Conservation (phyloP, 1,140 invertebrate species). For the Ips nitidus region DNA sequence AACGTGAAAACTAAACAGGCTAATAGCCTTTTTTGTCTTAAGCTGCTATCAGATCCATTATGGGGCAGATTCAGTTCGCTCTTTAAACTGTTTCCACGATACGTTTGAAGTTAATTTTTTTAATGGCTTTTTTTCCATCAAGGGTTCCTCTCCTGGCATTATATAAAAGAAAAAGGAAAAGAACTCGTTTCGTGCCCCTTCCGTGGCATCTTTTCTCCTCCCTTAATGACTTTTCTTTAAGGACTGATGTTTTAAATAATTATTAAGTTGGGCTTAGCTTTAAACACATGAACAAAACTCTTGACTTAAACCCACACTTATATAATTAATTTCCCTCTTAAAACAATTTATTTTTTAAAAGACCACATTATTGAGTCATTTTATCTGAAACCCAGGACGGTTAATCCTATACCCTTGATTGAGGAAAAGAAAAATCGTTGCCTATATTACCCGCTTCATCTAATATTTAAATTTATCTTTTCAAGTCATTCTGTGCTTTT, state of each 20-base stretch:
- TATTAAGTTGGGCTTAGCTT: not conserved
- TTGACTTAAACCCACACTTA: too few relatives aligned
- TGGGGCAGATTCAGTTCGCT: conserved; percentile 18
- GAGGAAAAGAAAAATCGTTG: too few relatives aligned
- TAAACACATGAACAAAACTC: too few relatives aligned
- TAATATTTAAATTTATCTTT: too few relatives aligned
- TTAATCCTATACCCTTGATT: too few relatives aligned
- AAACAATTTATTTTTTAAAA: too few relatives aligned
- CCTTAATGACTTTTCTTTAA: conserved; percentile 31
- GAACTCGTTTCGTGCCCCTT: conserved; percentile 23
- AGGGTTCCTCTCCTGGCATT: conserved; percentile 18
- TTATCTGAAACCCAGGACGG: too few relatives aligned
- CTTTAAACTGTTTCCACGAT: conserved; percentile 26
- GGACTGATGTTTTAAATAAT: conserved; percentile 30
- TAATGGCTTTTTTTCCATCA: conserved; percentile 26
- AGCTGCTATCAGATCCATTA: conserved; percentile 26
- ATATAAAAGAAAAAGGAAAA: conserved; percentile 24
- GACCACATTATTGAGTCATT: too few relatives aligned
- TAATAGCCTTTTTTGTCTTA: conserved; percentile 26
- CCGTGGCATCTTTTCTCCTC: conserved; percentile 25
- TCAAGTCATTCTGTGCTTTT: too few relatives aligned
- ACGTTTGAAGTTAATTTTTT: conserved; percentile 32
- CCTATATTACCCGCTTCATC: too few relatives aligned
- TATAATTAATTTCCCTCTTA: too few relatives aligned
- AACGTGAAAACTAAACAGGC: conserved; percentile 13